Evolutionary conservation across 53 echinoderm and acorn worm species (phyloP).

Genomic region (Actinopyga echinites): DNA sequence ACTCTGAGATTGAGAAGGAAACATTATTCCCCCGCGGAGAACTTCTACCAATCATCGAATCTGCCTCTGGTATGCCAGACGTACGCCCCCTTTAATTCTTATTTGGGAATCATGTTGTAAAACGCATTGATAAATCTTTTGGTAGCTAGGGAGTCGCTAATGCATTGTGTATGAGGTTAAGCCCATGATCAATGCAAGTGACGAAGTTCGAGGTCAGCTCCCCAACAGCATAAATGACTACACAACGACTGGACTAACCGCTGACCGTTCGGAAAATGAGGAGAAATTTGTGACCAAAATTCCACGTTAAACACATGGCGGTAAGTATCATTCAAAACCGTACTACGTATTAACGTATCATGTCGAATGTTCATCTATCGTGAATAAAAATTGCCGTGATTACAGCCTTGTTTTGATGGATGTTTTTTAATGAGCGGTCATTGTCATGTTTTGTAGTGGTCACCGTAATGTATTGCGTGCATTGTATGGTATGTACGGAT

Average conservation of each 20-base stretch:
- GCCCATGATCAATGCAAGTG: conserved; percentile 48
- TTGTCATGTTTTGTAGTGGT: conserved; percentile 45
- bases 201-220: conserved; percentile 48
- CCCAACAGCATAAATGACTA: conserved; percentile 48
- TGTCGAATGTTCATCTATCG: too few relatives aligned
- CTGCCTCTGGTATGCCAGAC: neutral
- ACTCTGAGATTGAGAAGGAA: too few relatives aligned
- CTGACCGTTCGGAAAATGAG: conserved; percentile 41
- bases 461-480: conserved; percentile 35
- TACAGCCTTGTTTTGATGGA: conserved; percentile 16
- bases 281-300: conserved; percentile 40
- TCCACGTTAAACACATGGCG: conserved; percentile 40
- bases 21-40: too few relatives aligned
- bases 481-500: conserved; percentile 27
- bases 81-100: conserved; percentile 28
- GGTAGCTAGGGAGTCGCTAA: conserved; percentile 28
- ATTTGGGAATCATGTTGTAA: conserved; percentile 38
- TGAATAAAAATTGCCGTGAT: neutral
- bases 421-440: conserved; percentile 40
- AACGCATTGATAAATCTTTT: conserved; percentile 39
- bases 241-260: conserved; percentile 45
- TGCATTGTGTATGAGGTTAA: conserved; percentile 41
- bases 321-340: conserved; percentile 21
- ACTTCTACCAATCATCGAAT: neutral
- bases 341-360: too few relatives aligned